Evolutionary conservation across 2,888 invertebrate genomes (phyloP).

Genomic region (Anoncus sp.): DNA sequence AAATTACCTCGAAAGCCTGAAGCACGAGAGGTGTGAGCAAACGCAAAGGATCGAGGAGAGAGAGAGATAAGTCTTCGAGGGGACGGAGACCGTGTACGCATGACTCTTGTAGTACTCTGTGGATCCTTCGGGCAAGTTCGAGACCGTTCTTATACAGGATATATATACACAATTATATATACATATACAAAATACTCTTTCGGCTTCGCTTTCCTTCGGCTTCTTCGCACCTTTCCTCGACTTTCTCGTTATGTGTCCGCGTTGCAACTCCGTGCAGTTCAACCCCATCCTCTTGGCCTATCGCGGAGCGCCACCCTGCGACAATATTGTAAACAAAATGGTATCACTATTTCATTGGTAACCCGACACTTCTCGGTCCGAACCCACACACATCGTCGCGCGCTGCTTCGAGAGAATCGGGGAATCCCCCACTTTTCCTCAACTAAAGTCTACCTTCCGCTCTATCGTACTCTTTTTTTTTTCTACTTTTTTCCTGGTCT

Average conservation of each 20-base stretch:
- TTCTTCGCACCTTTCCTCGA: slow-evolving; percentile 59
- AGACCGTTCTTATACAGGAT: slow-evolving; percentile 66
- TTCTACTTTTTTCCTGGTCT: slow-evolving; percentile 25
- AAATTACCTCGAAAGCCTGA: slow-evolving; percentile 44
- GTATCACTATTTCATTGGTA: slow-evolving; percentile 83
- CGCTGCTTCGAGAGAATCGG: slow-evolving; percentile 57
- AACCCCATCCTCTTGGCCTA: slow-evolving; percentile 37
- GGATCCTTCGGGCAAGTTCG: slow-evolving; percentile 58
- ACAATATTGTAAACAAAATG: slow-evolving; percentile 83
- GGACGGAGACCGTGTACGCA: slow-evolving; percentile 73
- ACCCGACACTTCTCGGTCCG: slow-evolving; percentile 77
- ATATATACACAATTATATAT: slow-evolving; percentile 60
- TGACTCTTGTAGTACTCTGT: slow-evolving; percentile 68
- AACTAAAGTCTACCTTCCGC: slow-evolving; percentile 40
- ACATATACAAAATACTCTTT: slow-evolving; percentile 40
- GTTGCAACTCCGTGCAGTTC: slow-evolving; percentile 66
- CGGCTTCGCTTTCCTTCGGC: slow-evolving; percentile 50
- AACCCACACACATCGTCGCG: slow-evolving; percentile 81
- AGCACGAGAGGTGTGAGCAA: slow-evolving; percentile 27
- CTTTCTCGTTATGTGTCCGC: slow-evolving; percentile 65
- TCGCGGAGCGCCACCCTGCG: slow-evolving; percentile 71
- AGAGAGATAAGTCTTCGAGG: slow-evolving; percentile 74
- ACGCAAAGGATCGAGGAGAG: slow-evolving; percentile 36
- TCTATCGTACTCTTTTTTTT: slow-evolving; percentile 26
- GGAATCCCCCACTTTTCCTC: slow-evolving; percentile 40